Evolutionary conservation across 2,888 invertebrate species (phyloP), one percentile per base, ranked within the genome.

Genomic region (Synanthedon formicaeformis): DNA sequence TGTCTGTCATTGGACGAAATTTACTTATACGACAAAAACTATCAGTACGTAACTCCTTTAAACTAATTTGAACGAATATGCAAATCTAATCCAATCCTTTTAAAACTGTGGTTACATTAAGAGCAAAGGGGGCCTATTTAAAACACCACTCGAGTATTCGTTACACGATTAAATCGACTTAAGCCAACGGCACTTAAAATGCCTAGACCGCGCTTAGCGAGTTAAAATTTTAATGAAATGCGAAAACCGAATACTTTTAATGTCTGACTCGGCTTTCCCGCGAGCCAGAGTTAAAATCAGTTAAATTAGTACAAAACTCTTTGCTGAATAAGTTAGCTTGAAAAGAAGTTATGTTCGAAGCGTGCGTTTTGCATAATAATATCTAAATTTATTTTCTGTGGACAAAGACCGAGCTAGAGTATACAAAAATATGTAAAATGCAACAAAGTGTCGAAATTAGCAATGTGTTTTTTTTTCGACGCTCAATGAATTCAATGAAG

Each of bases 221-320:
- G 69, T 73, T 73, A 61, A 73, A 71, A 72, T 74, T 78, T 79
- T 76, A 77, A 77, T 78, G 75, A 69, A 75, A 77, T 71, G 73
- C 70, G 68, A 72, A 75, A 72, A 73, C 69, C 65, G 62, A 62
- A 66, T 65, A 66, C 66, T 78, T 92, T 72, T 66, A 71, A 71
- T 68, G 71, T 67, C 61, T 57, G 59, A 63, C 63, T 64, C 58
- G 65, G 63, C 64, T 73, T 71, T 66, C 53, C 53, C 54, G 58
- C 54, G 58, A 60, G 16, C 63, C 57, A 53, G 56, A 62, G 61
- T 65, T 64, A 63, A 70, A 69, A 73, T 60, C 60, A 62, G 61
- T 65, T 64, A 63, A 70, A 69, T 74, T 60, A 61, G 61, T 53
- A 52, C 50, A 53, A 49, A 49, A 49, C 23, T 23, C 16, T 6